Evolutionary conservation across 64 coral and sea anemone genomes (phyloP).

Genomic region (Porites lutea): DNA sequence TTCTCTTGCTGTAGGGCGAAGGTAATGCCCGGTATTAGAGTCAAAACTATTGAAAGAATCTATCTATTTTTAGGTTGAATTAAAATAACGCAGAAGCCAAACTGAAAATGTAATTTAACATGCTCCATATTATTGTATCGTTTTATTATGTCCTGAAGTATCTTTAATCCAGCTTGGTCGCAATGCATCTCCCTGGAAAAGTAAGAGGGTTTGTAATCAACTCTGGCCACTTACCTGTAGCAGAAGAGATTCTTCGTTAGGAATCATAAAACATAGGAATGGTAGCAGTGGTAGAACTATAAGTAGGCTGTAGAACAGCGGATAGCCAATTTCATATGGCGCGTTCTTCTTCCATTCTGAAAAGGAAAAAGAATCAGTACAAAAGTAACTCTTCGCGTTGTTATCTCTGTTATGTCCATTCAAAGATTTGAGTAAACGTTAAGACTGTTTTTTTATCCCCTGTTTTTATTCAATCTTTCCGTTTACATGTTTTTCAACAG

Average conservation of each 20-base stretch:
- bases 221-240: not conserved
- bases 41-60: not conserved
- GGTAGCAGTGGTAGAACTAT: not conserved
- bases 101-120: no score
- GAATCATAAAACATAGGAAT: not conserved
- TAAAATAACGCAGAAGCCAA: no score
- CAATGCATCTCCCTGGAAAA: no score
- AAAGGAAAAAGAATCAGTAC: not conserved
- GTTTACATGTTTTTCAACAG: no score
- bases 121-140: no score
- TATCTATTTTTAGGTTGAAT: not conserved
- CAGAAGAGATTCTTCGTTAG: not conserved
- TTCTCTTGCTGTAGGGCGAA: not conserved
- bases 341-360: constrained; percentile 24
- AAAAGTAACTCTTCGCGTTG: not conserved
- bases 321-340: constrained; percentile 30
- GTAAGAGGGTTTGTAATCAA: no score
- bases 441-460: no score
- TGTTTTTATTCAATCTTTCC: no score
- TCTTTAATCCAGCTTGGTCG: no score
- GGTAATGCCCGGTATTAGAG: not conserved
- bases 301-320: constrained; percentile 9
- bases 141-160: no score
- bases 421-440: no score
- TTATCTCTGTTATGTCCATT: no score